phyloP scores from a whole-genome alignment of 2,113 vertebrate genomes.

The Craseonycteris thonglongyai region DNA sequence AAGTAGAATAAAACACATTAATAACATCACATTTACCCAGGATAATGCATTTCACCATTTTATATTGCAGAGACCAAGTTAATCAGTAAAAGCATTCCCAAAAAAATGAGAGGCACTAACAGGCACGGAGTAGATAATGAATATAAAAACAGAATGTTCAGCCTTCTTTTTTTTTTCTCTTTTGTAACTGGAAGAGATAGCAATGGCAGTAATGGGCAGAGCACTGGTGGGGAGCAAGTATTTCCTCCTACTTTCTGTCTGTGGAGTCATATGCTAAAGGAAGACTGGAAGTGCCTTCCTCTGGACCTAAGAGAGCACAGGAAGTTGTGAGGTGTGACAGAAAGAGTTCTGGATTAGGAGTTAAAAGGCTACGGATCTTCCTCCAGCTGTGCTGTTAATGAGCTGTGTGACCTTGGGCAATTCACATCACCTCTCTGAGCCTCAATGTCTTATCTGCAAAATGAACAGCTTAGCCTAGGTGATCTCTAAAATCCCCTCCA shows the following conservation, averaged over 20 bases:
- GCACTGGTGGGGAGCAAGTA: neutral
- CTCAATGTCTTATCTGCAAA: conserved; percentile 67
- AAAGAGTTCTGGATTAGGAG: conserved; percentile 5
- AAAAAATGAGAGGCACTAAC: conserved; percentile 65
- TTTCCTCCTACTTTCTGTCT: neutral
- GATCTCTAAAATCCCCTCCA: conserved; percentile 65
- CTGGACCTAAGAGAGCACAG: neutral
- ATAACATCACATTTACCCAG: conserved; percentile 74
- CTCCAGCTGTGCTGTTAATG: conserved; percentile 50
- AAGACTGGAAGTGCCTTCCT: neutral
- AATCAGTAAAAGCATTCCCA: conserved; percentile 68
- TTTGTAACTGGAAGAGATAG: conserved; percentile 17
- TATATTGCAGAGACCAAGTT: conserved; percentile 70
- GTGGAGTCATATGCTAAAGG: neutral
- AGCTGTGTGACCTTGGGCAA: conserved; percentile 59
- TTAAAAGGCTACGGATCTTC: neutral
- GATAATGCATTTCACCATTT: conserved; percentile 76
- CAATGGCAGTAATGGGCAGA: conserved; percentile 35
- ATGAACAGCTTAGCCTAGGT: conserved; percentile 61
- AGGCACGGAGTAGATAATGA: conserved; percentile 58
- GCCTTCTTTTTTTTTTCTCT: neutral
- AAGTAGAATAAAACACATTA: conserved; percentile 80
- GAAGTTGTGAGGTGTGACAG: neutral
- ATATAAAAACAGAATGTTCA: conserved; percentile 60
- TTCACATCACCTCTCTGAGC: conserved; percentile 61